Percentiles rank a stretch among this genome's conserved stretches.
Conservation (phyloP, 2,888 invertebrate genomes). For the Formica aserva region DNA sequence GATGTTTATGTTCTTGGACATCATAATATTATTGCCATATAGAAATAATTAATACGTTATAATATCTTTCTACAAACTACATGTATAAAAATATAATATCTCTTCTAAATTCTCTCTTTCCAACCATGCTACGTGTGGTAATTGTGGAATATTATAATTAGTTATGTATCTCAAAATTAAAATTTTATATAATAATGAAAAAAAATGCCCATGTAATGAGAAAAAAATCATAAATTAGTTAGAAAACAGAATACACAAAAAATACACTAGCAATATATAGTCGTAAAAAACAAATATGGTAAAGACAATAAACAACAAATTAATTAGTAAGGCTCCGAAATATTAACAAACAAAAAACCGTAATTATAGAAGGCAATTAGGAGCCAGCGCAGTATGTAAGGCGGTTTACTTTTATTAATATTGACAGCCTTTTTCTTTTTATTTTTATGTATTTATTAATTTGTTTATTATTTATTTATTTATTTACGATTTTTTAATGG, state of each 20-base stretch:
- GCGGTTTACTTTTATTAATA: no score
- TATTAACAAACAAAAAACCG: no score
- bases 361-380: no score
- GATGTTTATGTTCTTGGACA: conserved; percentile 14
- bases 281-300: background rate
- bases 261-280: background rate
- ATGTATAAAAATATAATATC: background rate
- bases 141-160: conserved; percentile 1
- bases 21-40: conserved; percentile 24
- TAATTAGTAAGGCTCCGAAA: no score
- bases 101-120: background rate
- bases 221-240: background rate
- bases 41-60: conserved; percentile 17
- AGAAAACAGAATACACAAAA: background rate
- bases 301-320: background rate
- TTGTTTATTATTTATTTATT: no score
- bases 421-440: no score
- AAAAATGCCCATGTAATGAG: background rate
- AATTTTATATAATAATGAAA: background rate
- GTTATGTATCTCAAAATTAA: background rate
- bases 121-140: background rate
- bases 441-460: no score
- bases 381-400: no score
- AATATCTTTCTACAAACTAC: background rate
- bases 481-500: no score